Evolutionary conservation across 2,797 vertebrate genomes (phyloP).

Genomic region (Neosilurus hyrtlii): DNA sequence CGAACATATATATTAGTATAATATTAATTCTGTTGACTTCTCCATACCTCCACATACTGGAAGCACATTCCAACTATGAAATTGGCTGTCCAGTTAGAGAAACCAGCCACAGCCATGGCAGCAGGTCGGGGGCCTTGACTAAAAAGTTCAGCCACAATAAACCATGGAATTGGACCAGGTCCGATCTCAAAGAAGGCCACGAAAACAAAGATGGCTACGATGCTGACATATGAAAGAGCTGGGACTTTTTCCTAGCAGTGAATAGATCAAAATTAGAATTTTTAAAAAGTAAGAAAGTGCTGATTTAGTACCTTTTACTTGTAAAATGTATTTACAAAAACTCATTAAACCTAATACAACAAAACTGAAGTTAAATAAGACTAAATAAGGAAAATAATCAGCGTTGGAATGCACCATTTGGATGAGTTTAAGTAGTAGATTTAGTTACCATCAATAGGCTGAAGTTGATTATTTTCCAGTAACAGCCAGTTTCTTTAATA

Average conservation of each 20-base stretch:
- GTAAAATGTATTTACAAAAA: background rate
- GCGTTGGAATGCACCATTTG: too few relatives aligned
- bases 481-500: too few relatives aligned
- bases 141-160: slow-evolving; percentile 93
- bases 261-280: background rate
- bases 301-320: background rate
- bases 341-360: too few relatives aligned
- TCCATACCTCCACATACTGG: slow-evolving; percentile 86
- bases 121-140: slow-evolving; percentile 93
- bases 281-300: background rate
- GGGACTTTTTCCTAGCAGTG: slow-evolving; percentile 74
- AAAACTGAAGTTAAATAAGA: too few relatives aligned
- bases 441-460: too few relatives aligned
- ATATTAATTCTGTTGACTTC: background rate
- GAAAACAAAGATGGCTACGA: slow-evolving; percentile 88
- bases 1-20: background rate
- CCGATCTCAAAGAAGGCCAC: slow-evolving; percentile 97
- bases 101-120: slow-evolving; percentile 87
- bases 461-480: too few relatives aligned
- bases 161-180: slow-evolving; percentile 96
- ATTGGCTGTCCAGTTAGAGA: slow-evolving; percentile 95
- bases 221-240: slow-evolving; percentile 93
- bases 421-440: too few relatives aligned
- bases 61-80: slow-evolving; percentile 95
- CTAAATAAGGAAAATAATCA: too few relatives aligned